Conservation (phyloP, 2,888 invertebrate genomes). For the Embidobia sp. region DNA sequence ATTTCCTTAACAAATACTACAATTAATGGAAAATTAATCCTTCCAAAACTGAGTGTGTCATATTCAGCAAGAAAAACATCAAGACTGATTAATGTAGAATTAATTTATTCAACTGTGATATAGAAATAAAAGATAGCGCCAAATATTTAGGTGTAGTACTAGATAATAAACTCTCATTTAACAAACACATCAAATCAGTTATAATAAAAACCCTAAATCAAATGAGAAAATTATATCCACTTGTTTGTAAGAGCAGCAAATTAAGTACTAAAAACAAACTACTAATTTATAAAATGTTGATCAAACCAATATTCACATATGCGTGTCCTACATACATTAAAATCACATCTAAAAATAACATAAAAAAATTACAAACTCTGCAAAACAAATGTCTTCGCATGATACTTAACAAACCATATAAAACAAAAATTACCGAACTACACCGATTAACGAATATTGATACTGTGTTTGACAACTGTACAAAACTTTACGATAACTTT, state of each 20-base stretch:
- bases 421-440: not conserved
- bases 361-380: not conserved
- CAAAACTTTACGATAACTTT: too few relatives aligned
- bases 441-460: too few relatives aligned
- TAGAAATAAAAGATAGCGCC: not conserved
- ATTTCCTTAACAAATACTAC: not conserved
- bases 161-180: conserved; percentile 12
- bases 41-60: not conserved
- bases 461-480: too few relatives aligned
- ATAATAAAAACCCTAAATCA: not conserved
- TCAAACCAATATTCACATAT: too few relatives aligned
- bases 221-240: not conserved
- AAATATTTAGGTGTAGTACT: not conserved
- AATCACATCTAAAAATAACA: not conserved
- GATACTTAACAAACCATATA: not conserved
- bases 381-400: conserved; percentile 29
- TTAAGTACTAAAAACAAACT: not conserved
- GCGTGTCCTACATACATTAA: conserved; percentile 1
- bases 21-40: conserved; percentile 3
- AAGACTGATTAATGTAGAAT: not conserved
- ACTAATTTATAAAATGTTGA: conserved; percentile 20
- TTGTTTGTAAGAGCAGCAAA: not conserved
- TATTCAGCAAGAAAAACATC: not conserved
- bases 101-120: not conserved
- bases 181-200: not conserved